These are phyloP conservation scores for Tympanoctomys barrerae DNA, from an alignment of 2,797 vertebrate genomes.

Conservation along the genomic window DNA sequence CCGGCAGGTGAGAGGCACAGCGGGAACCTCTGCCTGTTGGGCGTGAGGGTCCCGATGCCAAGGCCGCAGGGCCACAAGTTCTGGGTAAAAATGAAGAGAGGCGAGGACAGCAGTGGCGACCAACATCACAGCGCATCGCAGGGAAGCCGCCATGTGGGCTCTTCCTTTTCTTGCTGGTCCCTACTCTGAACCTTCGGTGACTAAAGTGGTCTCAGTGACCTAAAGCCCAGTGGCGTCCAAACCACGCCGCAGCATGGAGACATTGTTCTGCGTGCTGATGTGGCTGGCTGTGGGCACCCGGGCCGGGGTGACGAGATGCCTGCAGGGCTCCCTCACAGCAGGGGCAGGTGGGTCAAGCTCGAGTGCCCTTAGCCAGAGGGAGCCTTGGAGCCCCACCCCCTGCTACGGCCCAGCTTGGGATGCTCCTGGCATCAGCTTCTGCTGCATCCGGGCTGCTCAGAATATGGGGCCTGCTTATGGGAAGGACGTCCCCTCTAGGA, in stretches of 20 bases:
- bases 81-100: no score
- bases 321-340: background rate
- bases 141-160: accelerated
- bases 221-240: background rate
- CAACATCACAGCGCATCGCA: accelerated
- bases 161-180: background rate
- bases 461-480: background rate
- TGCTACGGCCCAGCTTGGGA: background rate
- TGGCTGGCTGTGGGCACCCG: no score
- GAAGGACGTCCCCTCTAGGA: background rate
- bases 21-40: no score
- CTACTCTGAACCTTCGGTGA: background rate
- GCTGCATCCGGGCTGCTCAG: background rate
- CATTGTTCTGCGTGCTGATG: background rate
- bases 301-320: accelerated
- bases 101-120: no score
- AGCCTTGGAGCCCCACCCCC: background rate
- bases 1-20: no score
- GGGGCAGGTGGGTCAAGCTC: accelerated
- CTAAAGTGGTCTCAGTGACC: background rate
- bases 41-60: background rate
- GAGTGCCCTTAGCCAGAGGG: background rate
- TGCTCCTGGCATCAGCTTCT: background rate
- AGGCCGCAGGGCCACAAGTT: accelerated
- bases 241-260: background rate